Evolutionary conservation across 2,888 invertebrate genomes (phyloP), one percentile per base, ranked within the genome.

Genomic region (Mamestra brassicae): DNA sequence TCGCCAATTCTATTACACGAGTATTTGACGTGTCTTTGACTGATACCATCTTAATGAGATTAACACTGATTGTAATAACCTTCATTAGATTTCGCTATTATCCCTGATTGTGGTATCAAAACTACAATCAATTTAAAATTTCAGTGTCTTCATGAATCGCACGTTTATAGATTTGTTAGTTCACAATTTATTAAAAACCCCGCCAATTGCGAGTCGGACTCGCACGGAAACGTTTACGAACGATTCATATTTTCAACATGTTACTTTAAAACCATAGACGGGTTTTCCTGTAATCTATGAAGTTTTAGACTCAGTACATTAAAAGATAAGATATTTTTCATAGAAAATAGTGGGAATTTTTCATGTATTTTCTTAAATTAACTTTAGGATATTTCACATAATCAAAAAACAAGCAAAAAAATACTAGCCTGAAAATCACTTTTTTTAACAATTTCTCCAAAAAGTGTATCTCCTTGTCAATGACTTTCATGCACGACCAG

Each of bases 51-150:
- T 10, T 36, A 62, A 8, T n/a, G 11, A 4, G 8, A n/a, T n/a
- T 52, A 73, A 17, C 74, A 54, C 34, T 47, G 45, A 66, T 17
- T 60, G 13, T 34, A 63, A 62, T 34, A 54, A 74, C 57, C 34
- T 42, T 42, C 47, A 36, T 64, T 64, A 36, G 38, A 54, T 74
- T 80, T 36, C 47, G 13, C 7, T 42, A 17, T 47, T 60, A 50
- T 60, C 13, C 38, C 17, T 64, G 60, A 74, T 77, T 50, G 36
- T 3, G 8, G 17, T 64, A 81, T 58, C 60, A 17, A 17, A 50
- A 34, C 52, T 64, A 54, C 8, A 54, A 76, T 77, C 63, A 8
- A 62, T 34, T 52, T 58, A 10, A 47, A 73, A 73, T 76, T 45
- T 34, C 15, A 54, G 11, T 7, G 26, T 57, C 10, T 57, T 66